Conservation (phyloP, 2,113 vertebrate genomes). For the Menidia beryllina region DNA sequence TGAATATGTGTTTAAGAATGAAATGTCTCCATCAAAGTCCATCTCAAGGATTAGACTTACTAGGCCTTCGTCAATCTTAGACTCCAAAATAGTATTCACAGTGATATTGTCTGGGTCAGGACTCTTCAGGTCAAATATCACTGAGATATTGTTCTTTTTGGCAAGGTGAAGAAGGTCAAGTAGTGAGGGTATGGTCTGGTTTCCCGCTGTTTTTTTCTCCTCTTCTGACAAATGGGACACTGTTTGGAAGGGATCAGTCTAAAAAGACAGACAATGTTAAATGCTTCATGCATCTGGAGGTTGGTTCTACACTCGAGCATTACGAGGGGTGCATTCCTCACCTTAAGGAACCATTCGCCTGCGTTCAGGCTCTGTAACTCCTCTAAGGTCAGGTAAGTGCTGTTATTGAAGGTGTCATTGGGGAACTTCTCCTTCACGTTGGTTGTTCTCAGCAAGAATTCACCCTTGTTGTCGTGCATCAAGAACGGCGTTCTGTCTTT, state of each 20-base stretch:
- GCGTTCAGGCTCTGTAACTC: constrained; percentile 87
- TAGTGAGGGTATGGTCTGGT: constrained; percentile 84
- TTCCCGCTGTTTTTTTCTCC: constrained; percentile 64
- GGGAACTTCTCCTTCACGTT: constrained; percentile 82
- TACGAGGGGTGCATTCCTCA: constrained; percentile 68
- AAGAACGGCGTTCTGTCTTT: constrained; percentile 87
- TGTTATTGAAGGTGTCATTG: constrained; percentile 33
- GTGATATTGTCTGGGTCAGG: constrained; percentile 77
- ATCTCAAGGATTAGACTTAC: constrained; percentile 66
- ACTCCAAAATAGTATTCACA: constrained; percentile 72
- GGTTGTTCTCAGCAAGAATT: constrained; percentile 88
- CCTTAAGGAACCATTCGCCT: constrained; percentile 93
- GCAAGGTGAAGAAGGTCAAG: constrained; percentile 77
- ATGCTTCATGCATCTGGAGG: neutral
- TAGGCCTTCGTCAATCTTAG: constrained; percentile 75
- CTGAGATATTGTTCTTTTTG: constrained; percentile 79
- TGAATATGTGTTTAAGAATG: neutral
- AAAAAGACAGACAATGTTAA: constrained; percentile 15
- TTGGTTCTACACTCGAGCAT: neutral
- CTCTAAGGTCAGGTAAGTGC: constrained; percentile 82
- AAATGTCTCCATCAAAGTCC: neutral
- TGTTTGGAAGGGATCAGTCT: constrained; percentile 87
- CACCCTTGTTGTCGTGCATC: constrained; percentile 86
- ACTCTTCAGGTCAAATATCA: constrained; percentile 91
- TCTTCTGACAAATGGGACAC: constrained; percentile 76